phyloP scores from a whole-genome alignment of 2,797 vertebrate species.

The Pagetopsis macropterus region DNA sequence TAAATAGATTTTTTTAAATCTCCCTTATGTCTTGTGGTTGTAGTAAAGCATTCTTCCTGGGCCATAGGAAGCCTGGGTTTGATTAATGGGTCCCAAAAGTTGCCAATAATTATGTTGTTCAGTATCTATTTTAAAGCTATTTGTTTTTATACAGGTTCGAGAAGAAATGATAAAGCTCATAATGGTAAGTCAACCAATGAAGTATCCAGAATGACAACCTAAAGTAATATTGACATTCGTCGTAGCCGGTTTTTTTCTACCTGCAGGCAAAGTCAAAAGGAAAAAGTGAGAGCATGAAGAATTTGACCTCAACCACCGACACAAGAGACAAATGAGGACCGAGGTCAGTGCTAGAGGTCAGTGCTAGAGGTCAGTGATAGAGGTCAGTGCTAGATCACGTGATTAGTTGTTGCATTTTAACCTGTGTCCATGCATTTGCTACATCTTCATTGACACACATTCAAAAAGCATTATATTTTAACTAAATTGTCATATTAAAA shows the following conservation, averaged over 20 bases:
- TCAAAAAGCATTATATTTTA: not conserved
- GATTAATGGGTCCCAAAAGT: not conserved
- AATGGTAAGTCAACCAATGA: conserved; percentile 68
- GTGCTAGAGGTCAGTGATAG: too few relatives aligned
- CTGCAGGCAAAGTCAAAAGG: conserved; percentile 54
- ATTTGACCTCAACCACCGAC: conserved; percentile 49
- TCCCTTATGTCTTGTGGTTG: not conserved
- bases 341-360: conserved; percentile 26
- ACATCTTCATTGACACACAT: not conserved
- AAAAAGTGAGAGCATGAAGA: conserved; percentile 53
- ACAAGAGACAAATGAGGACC: conserved; percentile 60
- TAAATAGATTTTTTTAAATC: not conserved
- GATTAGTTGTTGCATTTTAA: not conserved
- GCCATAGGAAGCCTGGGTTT: not conserved
- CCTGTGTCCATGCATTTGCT: not conserved
- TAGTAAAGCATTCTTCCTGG: not conserved
- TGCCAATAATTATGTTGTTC: not conserved
- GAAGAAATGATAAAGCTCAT: conserved; percentile 75
- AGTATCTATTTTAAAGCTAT: not conserved
- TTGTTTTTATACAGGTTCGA: conserved; percentile 76
- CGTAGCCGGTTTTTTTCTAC: not conserved
- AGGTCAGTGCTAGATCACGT: not conserved
- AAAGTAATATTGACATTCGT: not conserved
- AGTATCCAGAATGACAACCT: not conserved
- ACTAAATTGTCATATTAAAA: too few relatives aligned